A percentile compares a stretch with the other conserved stretches of the same genome.
phyloP scores from a whole-genome alignment of 2,797 vertebrate species.

The Syngnathus acus region DNA sequence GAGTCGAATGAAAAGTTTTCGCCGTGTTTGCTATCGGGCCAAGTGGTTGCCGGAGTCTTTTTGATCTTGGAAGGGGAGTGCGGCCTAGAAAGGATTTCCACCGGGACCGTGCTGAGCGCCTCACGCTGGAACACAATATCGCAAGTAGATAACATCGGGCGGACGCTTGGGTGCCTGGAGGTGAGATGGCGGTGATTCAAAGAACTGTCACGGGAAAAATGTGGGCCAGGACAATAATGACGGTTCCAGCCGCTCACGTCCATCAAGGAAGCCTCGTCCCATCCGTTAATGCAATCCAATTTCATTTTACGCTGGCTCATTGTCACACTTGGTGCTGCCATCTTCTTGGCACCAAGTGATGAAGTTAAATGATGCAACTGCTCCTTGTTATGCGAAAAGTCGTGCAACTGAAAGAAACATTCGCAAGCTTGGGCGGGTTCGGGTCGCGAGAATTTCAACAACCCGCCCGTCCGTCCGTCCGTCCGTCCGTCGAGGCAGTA shows the following conservation, averaged over 20 bases:
- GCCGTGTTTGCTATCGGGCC: slow-evolving; percentile 22
- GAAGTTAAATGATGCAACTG: slow-evolving; percentile 56
- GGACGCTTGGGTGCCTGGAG: slow-evolving; percentile 35
- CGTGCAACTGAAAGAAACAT: slow-evolving; percentile 37
- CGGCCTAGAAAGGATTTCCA: slow-evolving; percentile 48
- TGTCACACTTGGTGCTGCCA: slow-evolving; percentile 10
- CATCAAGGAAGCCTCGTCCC: slow-evolving; percentile 23
- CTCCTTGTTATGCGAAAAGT: slow-evolving; percentile 39
- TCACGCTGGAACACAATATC: slow-evolving; percentile 11
- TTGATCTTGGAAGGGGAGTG: slow-evolving; percentile 39
- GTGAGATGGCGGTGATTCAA: slow-evolving; percentile 20
- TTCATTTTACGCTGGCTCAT: slow-evolving; percentile 31
- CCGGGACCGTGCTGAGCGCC: slow-evolving; percentile 30
- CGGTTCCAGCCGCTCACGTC: neutral
- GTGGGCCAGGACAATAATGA: slow-evolving; percentile 9
- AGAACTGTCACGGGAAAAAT: slow-evolving; percentile 13
- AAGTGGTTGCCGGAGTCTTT: slow-evolving; percentile 37
- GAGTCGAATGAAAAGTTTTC: slow-evolving; percentile 2
- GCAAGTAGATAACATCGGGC: slow-evolving; percentile 24
- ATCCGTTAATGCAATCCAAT: slow-evolving; percentile 27
- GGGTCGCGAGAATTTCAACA: slow-evolving; percentile 28
- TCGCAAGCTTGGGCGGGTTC: slow-evolving; percentile 30
- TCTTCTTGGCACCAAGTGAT: slow-evolving; percentile 30
- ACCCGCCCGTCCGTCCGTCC: slow-evolving; percentile 6
- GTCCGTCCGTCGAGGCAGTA: neutral